These are phyloP conservation scores for Oegoconia quadripuncta DNA, from an alignment of 2,888 invertebrate genomes.

Conservation along the genomic window DNA sequence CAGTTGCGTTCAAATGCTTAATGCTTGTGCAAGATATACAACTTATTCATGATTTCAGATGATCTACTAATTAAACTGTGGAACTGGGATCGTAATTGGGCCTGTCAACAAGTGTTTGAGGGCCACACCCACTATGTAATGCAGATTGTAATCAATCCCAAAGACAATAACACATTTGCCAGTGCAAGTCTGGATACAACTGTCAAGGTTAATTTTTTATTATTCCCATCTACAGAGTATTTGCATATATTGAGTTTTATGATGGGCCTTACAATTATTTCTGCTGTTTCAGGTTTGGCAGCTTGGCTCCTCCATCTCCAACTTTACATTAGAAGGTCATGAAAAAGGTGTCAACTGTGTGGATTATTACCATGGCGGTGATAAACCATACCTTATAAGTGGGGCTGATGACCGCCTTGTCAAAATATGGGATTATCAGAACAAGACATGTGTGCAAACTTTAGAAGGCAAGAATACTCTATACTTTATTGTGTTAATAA, in stretches of 20 bases:
- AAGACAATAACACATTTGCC: constrained; percentile 99
- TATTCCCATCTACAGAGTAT: too few relatives aligned
- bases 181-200: constrained; percentile 99
- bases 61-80: constrained; percentile 99
- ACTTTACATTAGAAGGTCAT: constrained; percentile 98
- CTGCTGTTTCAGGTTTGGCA: constrained; percentile 89
- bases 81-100: constrained; percentile 99
- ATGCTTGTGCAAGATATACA: too few relatives aligned
- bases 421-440: constrained; percentile 99
- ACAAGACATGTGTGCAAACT: constrained; percentile 99
- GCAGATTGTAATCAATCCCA: constrained; percentile 99
- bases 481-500: too few relatives aligned
- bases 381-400: constrained; percentile 99
- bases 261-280: background rate
- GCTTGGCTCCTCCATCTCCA: constrained; percentile 96
- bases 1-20: too few relatives aligned
- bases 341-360: constrained; percentile 99
- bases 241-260: too few relatives aligned
- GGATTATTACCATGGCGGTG: constrained; percentile 99
- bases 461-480: constrained; percentile 85
- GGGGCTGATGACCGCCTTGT: constrained; percentile 98
- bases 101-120: constrained; percentile 98
- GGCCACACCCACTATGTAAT: constrained; percentile 99
- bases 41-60: constrained; percentile 78
- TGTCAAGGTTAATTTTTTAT: constrained; percentile 83